Percentiles rank a stretch among this genome's conserved stretches.
Evolutionary conservation across 2,888 invertebrate genomes (phyloP).

Genomic region (Parochlus steinenii): DNA sequence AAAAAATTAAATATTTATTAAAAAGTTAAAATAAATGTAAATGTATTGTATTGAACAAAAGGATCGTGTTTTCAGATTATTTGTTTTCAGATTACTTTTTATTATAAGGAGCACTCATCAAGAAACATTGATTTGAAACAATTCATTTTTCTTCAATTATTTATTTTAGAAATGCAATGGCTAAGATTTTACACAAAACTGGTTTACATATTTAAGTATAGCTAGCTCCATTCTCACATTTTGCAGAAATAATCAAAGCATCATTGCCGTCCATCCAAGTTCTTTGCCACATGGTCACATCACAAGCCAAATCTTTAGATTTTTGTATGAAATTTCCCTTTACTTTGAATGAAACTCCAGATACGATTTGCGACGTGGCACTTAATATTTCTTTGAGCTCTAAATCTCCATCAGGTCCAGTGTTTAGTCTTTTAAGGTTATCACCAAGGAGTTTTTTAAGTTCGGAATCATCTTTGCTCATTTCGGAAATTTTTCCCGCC

Average conservation of each 20-base stretch:
- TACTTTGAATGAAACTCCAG: constrained; percentile 3
- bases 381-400: constrained; percentile 3
- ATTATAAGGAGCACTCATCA: too few relatives aligned
- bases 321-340: constrained; percentile 2
- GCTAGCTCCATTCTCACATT: constrained; percentile 7
- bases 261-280: constrained; percentile 3
- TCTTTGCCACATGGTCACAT: not conserved
- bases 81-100: too few relatives aligned
- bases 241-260: constrained; percentile 6
- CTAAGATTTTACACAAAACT: too few relatives aligned
- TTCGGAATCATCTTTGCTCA: constrained; percentile 2
- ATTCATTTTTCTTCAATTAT: too few relatives aligned
- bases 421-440: constrained; percentile 1
- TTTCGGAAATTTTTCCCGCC: not conserved
- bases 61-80: too few relatives aligned
- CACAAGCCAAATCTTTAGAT: constrained; percentile 1
- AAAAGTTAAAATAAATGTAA: too few relatives aligned
- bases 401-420: constrained; percentile 3
- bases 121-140: too few relatives aligned
- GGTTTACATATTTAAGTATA: too few relatives aligned
- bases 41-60: too few relatives aligned
- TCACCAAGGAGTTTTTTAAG: not conserved
- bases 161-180: too few relatives aligned
- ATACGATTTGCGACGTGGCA: constrained; percentile 8
- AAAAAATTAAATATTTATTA: too few relatives aligned